These are phyloP conservation scores for Hybognathus amarus DNA, from an alignment of 2,797 vertebrate genomes.

Conservation along the genomic window DNA sequence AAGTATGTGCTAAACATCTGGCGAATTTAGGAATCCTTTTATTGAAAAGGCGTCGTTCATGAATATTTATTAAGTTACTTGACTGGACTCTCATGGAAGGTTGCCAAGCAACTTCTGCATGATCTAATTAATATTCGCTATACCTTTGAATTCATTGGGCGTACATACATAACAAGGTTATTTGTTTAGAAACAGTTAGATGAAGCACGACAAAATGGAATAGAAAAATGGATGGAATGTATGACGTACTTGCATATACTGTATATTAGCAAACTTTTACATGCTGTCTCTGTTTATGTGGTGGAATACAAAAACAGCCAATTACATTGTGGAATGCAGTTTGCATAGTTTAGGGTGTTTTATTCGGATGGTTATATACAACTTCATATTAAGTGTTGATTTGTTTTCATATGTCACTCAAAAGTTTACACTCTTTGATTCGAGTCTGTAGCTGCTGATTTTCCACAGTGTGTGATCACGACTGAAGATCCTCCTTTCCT, in stretches of 20 bases:
- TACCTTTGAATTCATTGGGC: conserved; percentile 3
- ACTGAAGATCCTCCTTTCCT: neutral
- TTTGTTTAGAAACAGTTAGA: neutral
- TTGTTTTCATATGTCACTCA: neutral
- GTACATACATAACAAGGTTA: neutral
- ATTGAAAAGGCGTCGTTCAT: neutral
- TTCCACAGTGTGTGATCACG: neutral
- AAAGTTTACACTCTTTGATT: neutral
- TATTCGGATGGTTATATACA: neutral
- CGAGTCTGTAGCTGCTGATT: neutral
- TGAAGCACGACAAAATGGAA: neutral
- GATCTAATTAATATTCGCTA: neutral
- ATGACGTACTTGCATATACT: neutral
- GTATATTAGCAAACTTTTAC: neutral
- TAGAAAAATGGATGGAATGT: neutral
- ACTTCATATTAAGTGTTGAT: neutral
- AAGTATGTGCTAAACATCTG: conserved; percentile 11
- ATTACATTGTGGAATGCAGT: neutral
- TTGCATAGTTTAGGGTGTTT: neutral
- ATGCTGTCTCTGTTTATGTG: neutral
- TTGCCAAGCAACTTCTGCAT: conserved; percentile 8
- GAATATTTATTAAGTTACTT: conserved; percentile 14
- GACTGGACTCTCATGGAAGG: neutral
- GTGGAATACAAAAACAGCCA: neutral
- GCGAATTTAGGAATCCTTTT: neutral